Base-by-base conservation (phyloP, 2,888 invertebrate genomes). In the Melikaiella ostensackeni region DNA sequence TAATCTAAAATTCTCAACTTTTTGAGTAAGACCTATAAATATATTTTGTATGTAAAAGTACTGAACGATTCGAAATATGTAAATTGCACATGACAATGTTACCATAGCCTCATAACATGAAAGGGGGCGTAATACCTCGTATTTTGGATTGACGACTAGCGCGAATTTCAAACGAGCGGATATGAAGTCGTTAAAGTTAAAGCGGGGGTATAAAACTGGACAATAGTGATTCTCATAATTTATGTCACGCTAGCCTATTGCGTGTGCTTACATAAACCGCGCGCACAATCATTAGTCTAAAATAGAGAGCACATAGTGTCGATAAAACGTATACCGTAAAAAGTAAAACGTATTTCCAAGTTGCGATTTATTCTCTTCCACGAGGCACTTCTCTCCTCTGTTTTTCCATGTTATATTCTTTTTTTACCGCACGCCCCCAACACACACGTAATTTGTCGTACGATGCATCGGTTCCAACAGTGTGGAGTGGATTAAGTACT, bases 401-500 rank as follows among this genome's bases (percentile, higher is more conserved):
- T 21, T 75, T 64, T 35, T 57, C 50, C 16, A n/a, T n/a, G 19
- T 21, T 75, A 55, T 66, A 57, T 64, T 50, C 19, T 35, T 64
- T 55, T 55, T 66, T 38, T 76, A 57, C 70, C 57, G 11, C 70
- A 70, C 74, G 61, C 27, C 42, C 24, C 30, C 7, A 59, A 35
- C 61, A 70, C 46, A 50, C 3, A 30, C n/a, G n/a, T 46, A 27
- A 66, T 46, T 46, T 27, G 42, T 66, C 42, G 11, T 38, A n/a
- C n/a, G 19, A 21, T 33, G 57, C 30, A 59, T 38, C 27, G 61
- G 62, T 75, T 78, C 78, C 64, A 64, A 57, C 64, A 13, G 24
- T 73, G 59, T 46, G 24, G 73, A 76, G 74, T 63, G 66, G 78
- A 80, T 78, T 75, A 66, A 79, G 78, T 64, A 64, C 74, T 81